Percentiles rank a stretch among this genome's conserved stretches.
Conservation (phyloP, 35 echinoderm and acorn worm genomes). For the Heliocidaris tuberculata region DNA sequence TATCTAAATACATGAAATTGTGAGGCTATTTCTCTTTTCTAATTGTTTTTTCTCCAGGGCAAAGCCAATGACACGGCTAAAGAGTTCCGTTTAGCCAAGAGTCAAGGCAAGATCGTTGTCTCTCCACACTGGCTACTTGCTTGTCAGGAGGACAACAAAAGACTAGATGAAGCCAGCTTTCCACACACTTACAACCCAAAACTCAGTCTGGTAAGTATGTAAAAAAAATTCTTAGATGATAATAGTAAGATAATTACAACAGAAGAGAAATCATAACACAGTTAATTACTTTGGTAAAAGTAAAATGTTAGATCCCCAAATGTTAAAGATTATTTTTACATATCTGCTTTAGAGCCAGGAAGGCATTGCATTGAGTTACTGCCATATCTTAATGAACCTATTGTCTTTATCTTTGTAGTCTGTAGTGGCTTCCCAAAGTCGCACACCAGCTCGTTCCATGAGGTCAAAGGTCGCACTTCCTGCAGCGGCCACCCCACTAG, state of each 20-base stretch:
- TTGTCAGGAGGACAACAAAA: constrained; percentile 72
- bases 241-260: neutral
- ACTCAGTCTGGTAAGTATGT: constrained; percentile 82
- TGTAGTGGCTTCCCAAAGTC: constrained; percentile 45
- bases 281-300: too few relatives aligned
- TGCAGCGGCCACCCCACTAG: neutral
- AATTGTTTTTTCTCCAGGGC: constrained; percentile 60
- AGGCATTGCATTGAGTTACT: too few relatives aligned
- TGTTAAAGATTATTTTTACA: too few relatives aligned
- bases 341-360: too few relatives aligned
- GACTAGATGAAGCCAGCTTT: constrained; percentile 77
- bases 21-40: too few relatives aligned
- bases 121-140: constrained; percentile 82
- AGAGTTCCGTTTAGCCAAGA: constrained; percentile 75
- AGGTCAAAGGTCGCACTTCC: neutral
- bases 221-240: neutral
- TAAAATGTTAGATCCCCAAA: too few relatives aligned
- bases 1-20: too few relatives aligned
- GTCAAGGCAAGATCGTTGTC: constrained; percentile 70
- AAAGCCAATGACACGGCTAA: constrained; percentile 76
- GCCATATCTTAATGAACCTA: too few relatives aligned
- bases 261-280: too few relatives aligned
- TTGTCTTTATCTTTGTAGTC: constrained; percentile 2
- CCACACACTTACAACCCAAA: constrained; percentile 97
- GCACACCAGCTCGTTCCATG: constrained; percentile 45